A percentile compares a stretch with the other conserved stretches of the same genome.
phyloP scores from a whole-genome alignment of 2,888 invertebrate genomes.

The Artemia sp. region DNA sequence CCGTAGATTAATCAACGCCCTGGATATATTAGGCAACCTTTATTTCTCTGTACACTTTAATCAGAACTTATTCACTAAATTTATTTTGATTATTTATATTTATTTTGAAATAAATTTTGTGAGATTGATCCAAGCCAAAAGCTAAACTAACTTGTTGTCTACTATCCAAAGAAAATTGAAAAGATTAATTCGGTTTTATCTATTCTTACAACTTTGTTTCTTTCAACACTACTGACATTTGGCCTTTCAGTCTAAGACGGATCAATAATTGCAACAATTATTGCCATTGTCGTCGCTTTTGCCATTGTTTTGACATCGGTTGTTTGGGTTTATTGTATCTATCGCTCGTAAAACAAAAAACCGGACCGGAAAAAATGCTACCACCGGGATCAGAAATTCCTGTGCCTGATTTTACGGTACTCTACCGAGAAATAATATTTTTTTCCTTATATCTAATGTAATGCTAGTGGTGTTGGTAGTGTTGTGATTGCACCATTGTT shows the following conservation, averaged over 20 bases:
- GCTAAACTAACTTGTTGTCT: no score
- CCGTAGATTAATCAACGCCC: no score
- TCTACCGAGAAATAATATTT: conserved; percentile 18
- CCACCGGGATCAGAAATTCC: conserved; percentile 3
- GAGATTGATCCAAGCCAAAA: neutral
- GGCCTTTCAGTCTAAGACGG: conserved; percentile 38
- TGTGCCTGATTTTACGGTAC: neutral
- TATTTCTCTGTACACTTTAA: neutral
- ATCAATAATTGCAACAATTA: conserved; percentile 59
- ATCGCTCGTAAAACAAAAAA: conserved; percentile 54
- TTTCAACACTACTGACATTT: conserved; percentile 38
- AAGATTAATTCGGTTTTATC: no score
- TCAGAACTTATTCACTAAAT: conserved; percentile 14
- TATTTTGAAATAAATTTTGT: conserved; percentile 2
- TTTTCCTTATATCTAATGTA: neutral
- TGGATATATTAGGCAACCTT: no score
- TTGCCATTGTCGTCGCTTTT: conserved; percentile 73
- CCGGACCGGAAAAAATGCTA: conserved; percentile 29
- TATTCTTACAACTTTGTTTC: neutral
- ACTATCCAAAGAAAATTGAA: no score
- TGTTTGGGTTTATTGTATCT: conserved; percentile 78
- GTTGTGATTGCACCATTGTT: no score
- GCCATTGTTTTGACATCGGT: conserved; percentile 79
- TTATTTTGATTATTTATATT: neutral
- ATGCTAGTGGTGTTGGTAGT: no score